Conservation (phyloP, 2,888 invertebrate genomes). For the Eubasilissa splendida region DNA sequence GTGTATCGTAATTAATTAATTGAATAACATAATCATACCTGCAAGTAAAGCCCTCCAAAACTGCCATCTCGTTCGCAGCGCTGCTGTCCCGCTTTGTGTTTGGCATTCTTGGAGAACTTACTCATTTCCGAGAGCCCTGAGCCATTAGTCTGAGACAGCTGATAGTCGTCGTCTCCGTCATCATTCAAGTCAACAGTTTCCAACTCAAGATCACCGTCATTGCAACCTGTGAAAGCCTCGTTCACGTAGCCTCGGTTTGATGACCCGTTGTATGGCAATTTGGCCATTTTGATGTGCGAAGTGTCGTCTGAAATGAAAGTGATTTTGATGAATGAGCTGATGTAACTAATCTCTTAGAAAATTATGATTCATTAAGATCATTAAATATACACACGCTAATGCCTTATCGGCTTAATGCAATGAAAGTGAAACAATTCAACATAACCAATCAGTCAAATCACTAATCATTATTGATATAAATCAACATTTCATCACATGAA, state of each 20-base stretch:
- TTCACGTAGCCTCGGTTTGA: conserved; percentile 49
- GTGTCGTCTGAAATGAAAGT: conserved; percentile 8
- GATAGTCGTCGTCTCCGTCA: conserved; percentile 15
- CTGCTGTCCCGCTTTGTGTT: neutral
- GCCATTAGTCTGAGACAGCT: neutral
- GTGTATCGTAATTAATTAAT: too few relatives aligned
- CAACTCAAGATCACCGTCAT: conserved; percentile 45
- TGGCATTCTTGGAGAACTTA: conserved; percentile 16
- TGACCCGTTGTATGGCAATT: conserved; percentile 22
- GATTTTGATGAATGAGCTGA: too few relatives aligned
- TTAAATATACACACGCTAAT: too few relatives aligned
- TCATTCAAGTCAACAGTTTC: conserved; percentile 43
- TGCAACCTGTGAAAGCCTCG: conserved; percentile 41
- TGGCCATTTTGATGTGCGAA: conserved; percentile 23
- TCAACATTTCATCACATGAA: too few relatives aligned
- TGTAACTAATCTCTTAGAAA: too few relatives aligned
- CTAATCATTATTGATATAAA: too few relatives aligned
- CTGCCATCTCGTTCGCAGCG: neutral
- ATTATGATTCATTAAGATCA: too few relatives aligned
- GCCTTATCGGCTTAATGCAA: too few relatives aligned
- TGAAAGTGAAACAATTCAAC: too few relatives aligned
- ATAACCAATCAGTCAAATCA: too few relatives aligned
- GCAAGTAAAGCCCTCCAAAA: neutral
- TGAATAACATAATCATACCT: neutral
- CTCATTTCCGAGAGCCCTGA: conserved; percentile 25